Conservation (phyloP, 2,113 vertebrate species). For the Pollimyrus isidori region DNA sequence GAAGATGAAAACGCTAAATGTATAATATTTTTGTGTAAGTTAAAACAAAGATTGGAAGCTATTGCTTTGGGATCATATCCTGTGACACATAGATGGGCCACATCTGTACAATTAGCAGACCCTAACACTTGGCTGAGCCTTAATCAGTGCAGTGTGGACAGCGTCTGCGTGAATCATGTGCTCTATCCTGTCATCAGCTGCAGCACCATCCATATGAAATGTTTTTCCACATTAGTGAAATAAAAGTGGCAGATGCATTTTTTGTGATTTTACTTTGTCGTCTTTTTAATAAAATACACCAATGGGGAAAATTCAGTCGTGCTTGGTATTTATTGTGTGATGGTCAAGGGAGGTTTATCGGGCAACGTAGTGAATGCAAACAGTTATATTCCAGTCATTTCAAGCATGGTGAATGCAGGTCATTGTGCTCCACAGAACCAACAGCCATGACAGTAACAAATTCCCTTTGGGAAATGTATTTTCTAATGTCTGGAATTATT, state of each 20-base stretch:
- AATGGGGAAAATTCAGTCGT: background rate
- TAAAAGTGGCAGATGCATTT: constrained; percentile 69
- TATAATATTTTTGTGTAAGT: constrained; percentile 18
- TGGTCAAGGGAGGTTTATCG: background rate
- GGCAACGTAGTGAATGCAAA: background rate
- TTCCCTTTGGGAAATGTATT: background rate
- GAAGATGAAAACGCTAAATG: constrained; percentile 11
- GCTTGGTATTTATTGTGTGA: constrained; percentile 3
- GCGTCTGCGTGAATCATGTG: constrained; percentile 39
- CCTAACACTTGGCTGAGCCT: constrained; percentile 62
- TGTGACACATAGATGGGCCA: background rate
- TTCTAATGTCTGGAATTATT: background rate
- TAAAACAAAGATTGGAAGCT: constrained; percentile 4
- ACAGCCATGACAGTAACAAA: background rate
- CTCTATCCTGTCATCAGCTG: constrained; percentile 56
- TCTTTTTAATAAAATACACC: constrained; percentile 26
- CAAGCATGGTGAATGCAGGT: background rate
- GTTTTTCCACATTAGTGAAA: constrained; percentile 73
- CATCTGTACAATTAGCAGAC: background rate
- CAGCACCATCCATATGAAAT: constrained; percentile 66
- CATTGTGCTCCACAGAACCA: background rate
- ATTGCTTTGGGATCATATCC: background rate
- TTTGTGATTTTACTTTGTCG: constrained; percentile 34
- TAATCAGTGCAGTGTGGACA: constrained; percentile 67
- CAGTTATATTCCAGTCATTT: background rate